Percentiles rank a stretch among this genome's conserved stretches.
Evolutionary conservation across 2,888 invertebrate genomes (phyloP).

Genomic region (Netelia melanura): DNA sequence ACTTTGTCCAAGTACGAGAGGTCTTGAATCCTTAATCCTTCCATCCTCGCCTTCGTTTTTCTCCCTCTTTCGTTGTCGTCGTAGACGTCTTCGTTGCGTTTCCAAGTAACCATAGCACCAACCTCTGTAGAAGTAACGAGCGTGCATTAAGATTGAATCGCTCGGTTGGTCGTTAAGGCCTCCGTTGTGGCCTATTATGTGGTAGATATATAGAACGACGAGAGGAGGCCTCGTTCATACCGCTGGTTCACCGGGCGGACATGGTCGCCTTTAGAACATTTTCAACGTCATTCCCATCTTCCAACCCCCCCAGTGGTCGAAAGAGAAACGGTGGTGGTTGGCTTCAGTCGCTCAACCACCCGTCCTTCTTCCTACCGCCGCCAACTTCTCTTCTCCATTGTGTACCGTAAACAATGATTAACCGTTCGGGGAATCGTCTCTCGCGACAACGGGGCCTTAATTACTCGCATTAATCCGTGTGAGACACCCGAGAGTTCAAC

Average conservation of each 20-base stretch:
- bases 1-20: conserved; percentile 41
- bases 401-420: conserved; percentile 79
- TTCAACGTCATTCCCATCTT: conserved; percentile 62
- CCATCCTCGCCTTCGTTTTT: conserved; percentile 2
- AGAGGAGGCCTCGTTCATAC: conserved; percentile 27
- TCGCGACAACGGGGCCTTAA: conserved; percentile 72
- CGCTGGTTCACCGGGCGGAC: conserved; percentile 28
- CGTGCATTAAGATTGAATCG: conserved; percentile 80
- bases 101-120: conserved; percentile 52
- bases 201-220: conserved; percentile 20
- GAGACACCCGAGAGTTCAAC: conserved; percentile 35
- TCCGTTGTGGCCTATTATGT: conserved; percentile 76
- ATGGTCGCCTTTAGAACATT: conserved; percentile 75
- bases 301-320: not conserved
- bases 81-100: conserved; percentile 14
- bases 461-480: conserved; percentile 72
- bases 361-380: conserved; percentile 26
- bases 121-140: conserved; percentile 76
- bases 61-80: conserved; percentile 10
- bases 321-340: not conserved
- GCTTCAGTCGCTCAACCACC: conserved; percentile 6
- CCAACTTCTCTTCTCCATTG: conserved; percentile 72
- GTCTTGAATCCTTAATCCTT: conserved; percentile 38
- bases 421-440: conserved; percentile 71
- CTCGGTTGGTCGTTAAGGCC: conserved; percentile 78